A percentile compares a stretch with the other conserved stretches of the same genome.
Evolutionary conservation across 1,140 invertebrate genomes (phyloP).

Genomic region (Proctacanthus coquilletti): DNA sequence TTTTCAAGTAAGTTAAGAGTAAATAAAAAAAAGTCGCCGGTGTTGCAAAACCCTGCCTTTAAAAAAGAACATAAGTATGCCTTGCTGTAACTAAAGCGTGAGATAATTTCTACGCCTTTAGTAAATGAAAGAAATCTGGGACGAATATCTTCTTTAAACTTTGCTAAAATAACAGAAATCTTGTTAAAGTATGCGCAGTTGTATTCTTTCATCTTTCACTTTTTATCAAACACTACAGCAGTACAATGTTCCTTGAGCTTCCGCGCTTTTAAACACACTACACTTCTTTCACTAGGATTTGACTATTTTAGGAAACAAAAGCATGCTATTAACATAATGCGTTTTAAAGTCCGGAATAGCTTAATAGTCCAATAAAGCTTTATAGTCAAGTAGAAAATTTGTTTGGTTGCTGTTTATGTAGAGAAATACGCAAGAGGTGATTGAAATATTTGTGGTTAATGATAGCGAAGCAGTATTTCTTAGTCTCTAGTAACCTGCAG

Average conservation of each 20-base stretch:
- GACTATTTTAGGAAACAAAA: neutral
- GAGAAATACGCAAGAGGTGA: neutral
- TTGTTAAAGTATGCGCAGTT: neutral
- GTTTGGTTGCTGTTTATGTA: neutral
- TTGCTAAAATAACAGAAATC: neutral
- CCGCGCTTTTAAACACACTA: no score
- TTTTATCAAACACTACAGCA: no score
- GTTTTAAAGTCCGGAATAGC: no score
- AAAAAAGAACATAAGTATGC: neutral
- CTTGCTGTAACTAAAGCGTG: no score
- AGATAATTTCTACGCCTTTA: no score
- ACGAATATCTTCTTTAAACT: neutral
- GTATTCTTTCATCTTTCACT: neutral
- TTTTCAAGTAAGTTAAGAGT: neutral
- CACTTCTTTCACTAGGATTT: no score
- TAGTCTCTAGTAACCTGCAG: neutral
- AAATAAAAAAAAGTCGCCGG: neutral
- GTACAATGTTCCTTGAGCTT: no score
- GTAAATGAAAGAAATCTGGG: no score
- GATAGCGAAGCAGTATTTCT: neutral
- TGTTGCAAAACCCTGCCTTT: neutral
- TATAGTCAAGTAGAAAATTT: no score
- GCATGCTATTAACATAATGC: neutral
- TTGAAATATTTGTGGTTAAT: neutral
- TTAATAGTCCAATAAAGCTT: no score